Evolutionary conservation across 1,140 invertebrate species (phyloP).

Genomic region (Fopius arisanus): DNA sequence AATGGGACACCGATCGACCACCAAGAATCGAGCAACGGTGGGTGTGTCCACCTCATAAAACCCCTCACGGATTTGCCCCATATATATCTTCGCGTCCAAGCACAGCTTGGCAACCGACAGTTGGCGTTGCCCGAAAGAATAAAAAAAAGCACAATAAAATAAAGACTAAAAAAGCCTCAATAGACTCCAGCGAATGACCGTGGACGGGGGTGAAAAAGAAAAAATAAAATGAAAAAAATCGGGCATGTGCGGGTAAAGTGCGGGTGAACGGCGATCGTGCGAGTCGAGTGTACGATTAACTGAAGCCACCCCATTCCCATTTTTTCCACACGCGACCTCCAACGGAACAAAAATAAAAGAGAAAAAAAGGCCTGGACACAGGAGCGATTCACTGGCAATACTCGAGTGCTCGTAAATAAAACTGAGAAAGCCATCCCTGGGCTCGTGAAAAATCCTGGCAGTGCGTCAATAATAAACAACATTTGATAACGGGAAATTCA

Average conservation of each 20-base stretch:
- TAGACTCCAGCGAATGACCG: conserved; percentile 7
- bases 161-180: background rate
- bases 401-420: conserved; percentile 12
- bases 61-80: background rate
- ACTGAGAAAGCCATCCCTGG: background rate
- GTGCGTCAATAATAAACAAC: conserved; percentile 7
- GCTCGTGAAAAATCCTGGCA: background rate
- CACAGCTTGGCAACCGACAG: conserved; percentile 8
- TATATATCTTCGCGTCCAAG: background rate
- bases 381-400: background rate
- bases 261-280: background rate
- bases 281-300: conserved; percentile 14
- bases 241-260: background rate
- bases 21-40: conserved; percentile 21
- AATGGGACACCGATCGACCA: conserved; percentile 27
- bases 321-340: background rate
- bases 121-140: background rate
- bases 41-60: conserved; percentile 21
- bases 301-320: background rate
- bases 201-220: background rate
- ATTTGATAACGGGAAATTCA: too few relatives aligned
- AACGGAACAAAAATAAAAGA: background rate
- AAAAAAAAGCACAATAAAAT: conserved; percentile 2
- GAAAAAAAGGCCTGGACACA: conserved; percentile 8
- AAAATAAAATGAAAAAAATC: background rate